Conservation (phyloP, 2,888 invertebrate genomes). For the Trichopria drosophilae region DNA sequence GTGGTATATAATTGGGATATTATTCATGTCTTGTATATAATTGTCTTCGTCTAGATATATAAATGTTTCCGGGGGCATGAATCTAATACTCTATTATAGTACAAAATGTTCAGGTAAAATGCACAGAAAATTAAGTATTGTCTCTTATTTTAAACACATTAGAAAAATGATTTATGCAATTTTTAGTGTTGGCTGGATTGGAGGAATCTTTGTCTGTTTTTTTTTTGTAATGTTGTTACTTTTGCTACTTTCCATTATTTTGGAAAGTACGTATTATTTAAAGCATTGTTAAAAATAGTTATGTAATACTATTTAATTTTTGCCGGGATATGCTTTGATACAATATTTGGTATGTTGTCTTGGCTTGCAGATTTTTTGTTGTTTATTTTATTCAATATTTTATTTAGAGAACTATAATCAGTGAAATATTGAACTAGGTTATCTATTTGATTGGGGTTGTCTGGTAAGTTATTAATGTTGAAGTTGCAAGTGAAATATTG, state of each 20-base stretch:
- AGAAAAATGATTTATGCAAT: conserved; percentile 16
- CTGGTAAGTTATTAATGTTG: background rate
- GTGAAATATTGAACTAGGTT: background rate
- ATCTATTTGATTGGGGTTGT: background rate
- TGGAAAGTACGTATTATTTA: conserved; percentile 43
- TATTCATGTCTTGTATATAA: conserved; percentile 20
- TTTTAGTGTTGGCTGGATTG: conserved; percentile 30
- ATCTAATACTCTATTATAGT: conserved; percentile 4
- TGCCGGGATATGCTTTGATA: conserved; percentile 9
- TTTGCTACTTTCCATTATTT: conserved; percentile 34
- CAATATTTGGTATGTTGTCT: conserved; percentile 18
- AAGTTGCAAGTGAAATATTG: no score
- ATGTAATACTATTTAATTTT: background rate
- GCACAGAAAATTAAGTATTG: conserved; percentile 2
- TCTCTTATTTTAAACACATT: background rate
- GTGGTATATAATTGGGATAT: conserved; percentile 10
- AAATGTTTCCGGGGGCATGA: conserved; percentile 25
- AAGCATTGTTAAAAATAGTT: conserved; percentile 25
- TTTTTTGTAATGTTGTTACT: conserved; percentile 30
- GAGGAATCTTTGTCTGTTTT: conserved; percentile 3
- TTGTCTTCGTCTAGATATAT: conserved; percentile 10
- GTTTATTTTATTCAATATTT: conserved; percentile 1
- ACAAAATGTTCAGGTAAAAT: background rate
- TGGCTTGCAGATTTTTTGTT: conserved; percentile 18
- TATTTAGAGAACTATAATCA: no score